Conservation (phyloP, 1,140 invertebrate species). For the Lordiphosa clarofinis region DNA sequence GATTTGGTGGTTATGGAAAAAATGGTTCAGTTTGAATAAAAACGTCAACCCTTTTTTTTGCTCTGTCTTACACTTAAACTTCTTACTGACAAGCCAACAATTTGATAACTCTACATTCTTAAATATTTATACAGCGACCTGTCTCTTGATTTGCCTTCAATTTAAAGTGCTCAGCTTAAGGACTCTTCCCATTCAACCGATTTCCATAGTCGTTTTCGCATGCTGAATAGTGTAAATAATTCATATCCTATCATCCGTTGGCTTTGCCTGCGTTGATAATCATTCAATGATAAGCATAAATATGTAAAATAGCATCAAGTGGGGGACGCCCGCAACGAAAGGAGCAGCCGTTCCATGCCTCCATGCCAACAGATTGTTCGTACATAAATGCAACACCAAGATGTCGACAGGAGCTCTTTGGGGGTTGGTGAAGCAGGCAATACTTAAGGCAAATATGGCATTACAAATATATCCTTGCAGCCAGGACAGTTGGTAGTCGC, state of each 20-base stretch:
- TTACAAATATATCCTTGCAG: constrained; percentile 12
- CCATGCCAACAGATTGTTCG: constrained; percentile 22
- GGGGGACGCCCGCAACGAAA: neutral
- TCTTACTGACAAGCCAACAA: too few species aligned
- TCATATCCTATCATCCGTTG: constrained; percentile 11
- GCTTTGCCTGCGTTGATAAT: constrained; percentile 16
- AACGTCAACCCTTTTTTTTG: too few species aligned
- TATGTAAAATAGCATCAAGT: constrained; percentile 28
- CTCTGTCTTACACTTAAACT: too few species aligned
- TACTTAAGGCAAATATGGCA: constrained; percentile 14
- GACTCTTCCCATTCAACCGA: neutral
- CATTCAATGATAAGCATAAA: constrained; percentile 35
- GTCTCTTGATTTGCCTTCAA: too few species aligned
- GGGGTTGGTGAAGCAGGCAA: constrained; percentile 5
- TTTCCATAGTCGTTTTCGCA: constrained; percentile 3
- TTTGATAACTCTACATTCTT: too few species aligned
- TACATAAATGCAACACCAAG: constrained; percentile 12
- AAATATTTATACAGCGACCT: too few species aligned
- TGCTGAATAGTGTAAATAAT: constrained; percentile 23
- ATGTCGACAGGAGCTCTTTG: constrained; percentile 12
- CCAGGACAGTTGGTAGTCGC: constrained; percentile 8
- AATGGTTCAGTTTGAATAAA: too few species aligned
- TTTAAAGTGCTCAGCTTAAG: too few species aligned
- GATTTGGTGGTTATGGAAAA: too few species aligned
- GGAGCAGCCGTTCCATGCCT: neutral